Base-by-base conservation (phyloP, 2,113 vertebrate species). In the Rattus rattus region DNA sequence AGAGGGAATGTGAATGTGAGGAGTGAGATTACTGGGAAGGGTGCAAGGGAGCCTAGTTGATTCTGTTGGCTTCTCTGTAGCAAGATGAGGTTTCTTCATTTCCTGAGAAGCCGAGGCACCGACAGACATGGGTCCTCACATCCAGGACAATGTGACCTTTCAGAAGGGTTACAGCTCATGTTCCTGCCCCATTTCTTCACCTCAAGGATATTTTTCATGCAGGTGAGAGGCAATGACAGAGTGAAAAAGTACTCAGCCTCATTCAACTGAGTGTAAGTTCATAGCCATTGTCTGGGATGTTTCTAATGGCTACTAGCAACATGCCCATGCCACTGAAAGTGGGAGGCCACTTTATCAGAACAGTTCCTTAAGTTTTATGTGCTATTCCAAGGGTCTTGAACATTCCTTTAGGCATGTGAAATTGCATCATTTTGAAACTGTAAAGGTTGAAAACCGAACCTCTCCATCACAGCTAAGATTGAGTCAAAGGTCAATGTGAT, bases 211-310 rank as follows among this genome's bases (percentile, higher is more conserved):
- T 2, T 2, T 1, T 67, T 0, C 20, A 59, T 59, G 79, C 36
- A 22, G 33, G 52, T 22, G 20, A 36, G 17, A 28, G 52, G 14
- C 5, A 6, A 7, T 28, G 28, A 22, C 7, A 36, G 30, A 12
- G 1, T 19, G 43, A 20, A 30, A 26, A 52, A 61, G 13, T 5
- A 13, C 8, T 1, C 0, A 7, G 61, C 59, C 3, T 30, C 61
- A 54, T 43, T 12, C 12, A 1, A 17, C 22, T 16, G 2, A 14
- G 0, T 12, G 7, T 7, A 1, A 0, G 5, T 10, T 22, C 77
- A 10, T 7, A 7, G 85, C 39, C 7, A 0, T 36, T 4, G 3
- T 14, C 85, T 7, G 7, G 19, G 20, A 24, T 0, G 52, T 36
- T 26, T 17, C n/a, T 26, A 12, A 9, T 77, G 6, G 5, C 16